Conservation (phyloP, 2,888 invertebrate species). For the Habroteleia sp. region DNA sequence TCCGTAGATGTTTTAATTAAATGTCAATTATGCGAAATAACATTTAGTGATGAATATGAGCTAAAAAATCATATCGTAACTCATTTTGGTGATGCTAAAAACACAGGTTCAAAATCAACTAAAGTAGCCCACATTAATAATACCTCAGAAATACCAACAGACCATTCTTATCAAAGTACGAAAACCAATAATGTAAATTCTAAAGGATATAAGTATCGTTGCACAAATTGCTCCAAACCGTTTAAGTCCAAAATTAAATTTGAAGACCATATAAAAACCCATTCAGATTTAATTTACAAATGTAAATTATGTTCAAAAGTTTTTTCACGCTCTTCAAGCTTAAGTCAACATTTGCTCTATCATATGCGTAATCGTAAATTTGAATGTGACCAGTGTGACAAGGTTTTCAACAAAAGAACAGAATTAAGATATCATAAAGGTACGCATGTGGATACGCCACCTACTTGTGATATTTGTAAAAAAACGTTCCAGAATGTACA, state of each 20-base stretch:
- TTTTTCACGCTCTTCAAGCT: conserved; percentile 11
- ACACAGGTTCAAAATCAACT: background rate
- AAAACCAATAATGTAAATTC: conserved; percentile 2
- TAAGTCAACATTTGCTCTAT: conserved; percentile 44
- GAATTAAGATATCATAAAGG: conserved; percentile 69
- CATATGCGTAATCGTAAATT: conserved; percentile 48
- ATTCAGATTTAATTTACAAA: conserved; percentile 36
- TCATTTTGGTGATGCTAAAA: conserved; percentile 66
- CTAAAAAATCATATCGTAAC: conserved; percentile 70
- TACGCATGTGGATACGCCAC: conserved; percentile 65
- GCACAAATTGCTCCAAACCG: conserved; percentile 14
- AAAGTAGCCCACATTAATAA: background rate
- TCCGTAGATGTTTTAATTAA: conserved; percentile 56
- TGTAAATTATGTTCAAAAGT: conserved; percentile 48
- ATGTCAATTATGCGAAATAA: conserved; percentile 71
- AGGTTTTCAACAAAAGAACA: conserved; percentile 38
- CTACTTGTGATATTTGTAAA: conserved; percentile 71
- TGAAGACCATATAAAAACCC: conserved; percentile 28
- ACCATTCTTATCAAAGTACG: conserved; percentile 26
- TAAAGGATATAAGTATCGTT: conserved; percentile 14
- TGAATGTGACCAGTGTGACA: conserved; percentile 46
- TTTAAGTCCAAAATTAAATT: conserved; percentile 38
- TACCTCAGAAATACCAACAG: conserved; percentile 10
- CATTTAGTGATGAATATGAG: conserved; percentile 66
- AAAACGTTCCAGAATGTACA: conserved; percentile 72